Evolutionary conservation across 2,888 invertebrate genomes (phyloP), one percentile per base, ranked within the genome.

Genomic region (Drosophila rubida): DNA sequence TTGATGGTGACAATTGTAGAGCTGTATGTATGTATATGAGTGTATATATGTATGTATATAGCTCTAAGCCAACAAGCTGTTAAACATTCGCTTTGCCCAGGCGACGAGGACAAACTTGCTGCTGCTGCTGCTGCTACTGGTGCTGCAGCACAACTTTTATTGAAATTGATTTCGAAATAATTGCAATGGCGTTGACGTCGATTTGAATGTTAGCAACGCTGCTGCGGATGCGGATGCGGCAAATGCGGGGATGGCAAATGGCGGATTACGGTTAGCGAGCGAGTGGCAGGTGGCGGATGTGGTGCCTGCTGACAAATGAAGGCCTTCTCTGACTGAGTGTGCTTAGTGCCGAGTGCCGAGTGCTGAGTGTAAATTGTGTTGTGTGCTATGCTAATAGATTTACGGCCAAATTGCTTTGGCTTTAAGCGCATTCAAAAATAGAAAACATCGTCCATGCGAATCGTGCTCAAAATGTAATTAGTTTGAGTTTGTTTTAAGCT

Each of bases 161-260:
- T 87, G 86, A 80, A 89, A 89, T 85, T 88, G 85, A 85, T 89
- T 87, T 82, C 75, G 59, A 80, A 80, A 87, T 88, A 89, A 85
- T 89, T 82, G 89, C 83, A 72, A 75, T 78, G 79, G 76, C 76
- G 82, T 79, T 79, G 80, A 82, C 74, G 83, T 67, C 79, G 72
- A 81, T 88, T 88, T 84, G 67, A 79, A 84, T 78, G 72, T 62
- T 22, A 14, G 22, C 25, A 30, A 51, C 13, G 35, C 46, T 37
- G 9, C 37, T 50, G 44, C 41, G 14, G n/a, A 53, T 45, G 55
- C 53, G 49, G 11, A n/a, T 11, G 32, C 32, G n/a, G n/a, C 32
- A n/a, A 32, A 19, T 35, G 41, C 4, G 23, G 19, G 19, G 63
- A n/a, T 13, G 30, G 42, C 42, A 22, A 11, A 16, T 5, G 2